Evolutionary conservation across 2,113 vertebrate genomes (phyloP), one percentile per base, ranked within the genome.

Genomic region (Oncorhynchus clarkii): DNA sequence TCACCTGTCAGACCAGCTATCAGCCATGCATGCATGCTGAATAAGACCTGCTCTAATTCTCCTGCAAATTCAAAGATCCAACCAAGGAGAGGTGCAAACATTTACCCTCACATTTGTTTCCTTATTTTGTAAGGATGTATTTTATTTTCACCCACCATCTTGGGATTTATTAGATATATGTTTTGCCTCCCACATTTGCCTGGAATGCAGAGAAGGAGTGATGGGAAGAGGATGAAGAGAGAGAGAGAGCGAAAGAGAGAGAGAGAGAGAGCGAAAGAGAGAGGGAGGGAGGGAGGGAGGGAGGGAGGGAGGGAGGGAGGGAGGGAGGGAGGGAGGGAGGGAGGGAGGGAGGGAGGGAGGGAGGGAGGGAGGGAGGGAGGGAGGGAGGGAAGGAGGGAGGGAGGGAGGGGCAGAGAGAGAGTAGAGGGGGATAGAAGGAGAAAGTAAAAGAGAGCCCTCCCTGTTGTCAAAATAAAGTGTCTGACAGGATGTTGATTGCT

Each of bases 1-100:
- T 95, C 93, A 94, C 94, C 94, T 97, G 96, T 96, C 94, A 95
- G 93, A 93, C 94, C 95, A 94, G 90, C 90, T 93, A 93, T 94
- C 95, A 94, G 91, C 90, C 93, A 89, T 92, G 94, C 94, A 91
- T 93, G 91, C 90, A 85, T 45, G 9, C 39, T 45, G 94, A 96
- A 95, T 95, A 95, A 95, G 91, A 94, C 93, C 92, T 90, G 89
- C 95, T 94, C 93, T 95, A 95, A 95, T 96, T 96, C 93, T 92
- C 91, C 93, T 87, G 92, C 89, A 94, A 95, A 94, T 86, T 94
- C 93, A 93, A 94, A 95, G 92, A 93, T 94, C 90, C 91, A 92
- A 93, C 93, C 91, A 89, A 94, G 92, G 91, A 95, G 90, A 80
- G 94, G 93, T 91, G 92, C 93, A 93, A 93, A 94, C 93, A 93